Base-by-base conservation (phyloP, 2,113 vertebrate genomes). In the Cairina moschata region DNA sequence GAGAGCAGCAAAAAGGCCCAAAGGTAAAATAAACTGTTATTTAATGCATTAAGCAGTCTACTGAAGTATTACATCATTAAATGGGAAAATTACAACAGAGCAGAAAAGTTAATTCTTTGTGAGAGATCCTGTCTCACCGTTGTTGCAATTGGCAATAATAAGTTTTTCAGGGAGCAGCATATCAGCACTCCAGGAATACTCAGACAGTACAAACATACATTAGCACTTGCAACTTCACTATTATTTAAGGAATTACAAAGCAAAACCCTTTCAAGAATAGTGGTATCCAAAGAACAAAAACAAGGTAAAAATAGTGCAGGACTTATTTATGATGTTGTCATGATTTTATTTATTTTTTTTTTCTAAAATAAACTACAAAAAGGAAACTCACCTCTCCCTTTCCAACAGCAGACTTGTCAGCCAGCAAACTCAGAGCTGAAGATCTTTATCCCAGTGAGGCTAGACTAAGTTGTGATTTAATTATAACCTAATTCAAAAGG, bases 381-480 rank as follows among this genome's bases (percentile, higher is more conserved):
- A 88, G 22, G 48, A 11, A 93, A 74, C 36, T 79, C 48, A 38
- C 31, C 8, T 15, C 13, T 87, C 42, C 90, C 29, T 72, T 79
- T 87, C 29, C 44, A 76, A 12, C 9, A 28, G 48, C 44, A 92
- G 38, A 29, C 17, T 71, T 75, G 20, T 84, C 58, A 91, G 65
- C 44, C 74, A 87, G 73, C 26, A 78, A 83, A 75, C 60, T 72
- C 40, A 42, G 15, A 75, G 77, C 36, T 89, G 36, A 83, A 76
- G 58, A 54, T 72, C 42, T 92, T 90, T 75, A 56, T n/a, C 54
- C 84, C 87, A 59, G 56, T 85, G 40, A 89, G 29, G 26, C 58
- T 60, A 65, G 22, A 81, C 66, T 68, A 89, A 94, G 72, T 68
- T 95, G 66, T 42, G 58, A 72, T 82, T 92, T 95, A 84, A 52